These are phyloP conservation scores for Prunella strophiata DNA, from an alignment of 2,797 vertebrate species.

Conservation along the genomic window DNA sequence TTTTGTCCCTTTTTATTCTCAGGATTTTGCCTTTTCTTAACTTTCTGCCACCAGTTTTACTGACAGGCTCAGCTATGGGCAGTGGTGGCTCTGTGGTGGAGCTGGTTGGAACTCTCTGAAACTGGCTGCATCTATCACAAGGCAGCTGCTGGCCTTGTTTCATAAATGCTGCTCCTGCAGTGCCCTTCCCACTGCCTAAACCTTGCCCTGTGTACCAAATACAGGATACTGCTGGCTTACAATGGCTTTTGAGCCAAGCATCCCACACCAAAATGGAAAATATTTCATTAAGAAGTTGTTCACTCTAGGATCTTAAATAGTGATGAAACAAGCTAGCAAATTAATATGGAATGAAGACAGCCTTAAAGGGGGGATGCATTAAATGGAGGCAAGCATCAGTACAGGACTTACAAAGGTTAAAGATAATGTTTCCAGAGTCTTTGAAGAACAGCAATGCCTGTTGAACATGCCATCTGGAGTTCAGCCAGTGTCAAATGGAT, in stretches of 20 bases:
- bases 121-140: background rate
- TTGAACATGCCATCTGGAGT: background rate
- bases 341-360: background rate
- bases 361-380: background rate
- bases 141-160: background rate
- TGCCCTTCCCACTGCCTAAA: rapidly evolving
- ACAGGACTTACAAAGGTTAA: background rate
- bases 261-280: background rate
- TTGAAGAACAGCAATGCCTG: background rate
- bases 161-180: background rate
- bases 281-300: background rate
- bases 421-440: background rate
- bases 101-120: rapidly evolving
- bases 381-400: background rate
- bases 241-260: background rate
- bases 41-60: background rate
- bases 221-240: background rate
- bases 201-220: background rate
- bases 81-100: rapidly evolving
- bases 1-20: background rate
- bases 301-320: background rate
- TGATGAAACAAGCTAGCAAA: background rate
- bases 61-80: background rate
- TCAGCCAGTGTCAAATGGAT: background rate
- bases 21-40: background rate